Base-by-base conservation (phyloP, 1,140 invertebrate genomes). In the Bombyx mandarina region DNA sequence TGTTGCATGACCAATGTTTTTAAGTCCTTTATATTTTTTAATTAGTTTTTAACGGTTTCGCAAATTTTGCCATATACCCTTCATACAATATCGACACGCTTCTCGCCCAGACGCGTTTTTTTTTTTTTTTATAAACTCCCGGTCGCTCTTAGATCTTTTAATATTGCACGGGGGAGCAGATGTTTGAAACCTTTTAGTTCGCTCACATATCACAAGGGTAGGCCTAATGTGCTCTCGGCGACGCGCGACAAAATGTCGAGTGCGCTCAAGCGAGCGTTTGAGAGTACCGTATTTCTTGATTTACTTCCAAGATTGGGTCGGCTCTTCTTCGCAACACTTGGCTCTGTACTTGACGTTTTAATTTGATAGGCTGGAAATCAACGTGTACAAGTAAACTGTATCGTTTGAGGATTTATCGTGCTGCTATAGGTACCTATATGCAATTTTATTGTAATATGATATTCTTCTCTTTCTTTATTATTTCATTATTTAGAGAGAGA, bases 141-240 rank as follows among this genome's bases (percentile, higher is more conserved):
- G 54, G 60, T 44, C 56, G 69, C 63, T 68, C 58, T 62, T 62
- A 70, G 63, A 75, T 68, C 57, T 76, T 79, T 79, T 78, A 81
- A 75, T 81, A 73, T 78, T 69, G 63, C 66, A 75, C 63, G 58
- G 26, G 69, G 77, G 73, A 71, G 72, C 76, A 80, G 75, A 79
- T 82, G 76, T 70, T 69, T 67, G 65, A 67, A 73, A 73, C 68
- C 72, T 78, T 76, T 78, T 76, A 73, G 68, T 69, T 56, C 58
- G 56, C 57, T 73, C 63, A 60, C 63, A 63, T 52, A 66, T 68
- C 60, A 56, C 53, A 45, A 52, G 66, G 62, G 67, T 54, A 57
- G 63, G 61, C 61, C 60, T 65, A 65, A 65, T 65, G 62, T 58
- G 58, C 52, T 50, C 52, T 43, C 57, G 35, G 48, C 53, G 54